Percentiles rank a stretch among this genome's conserved stretches.
Evolutionary conservation across 1,140 invertebrate species (phyloP).

Genomic region (Psilanteris sp.): DNA sequence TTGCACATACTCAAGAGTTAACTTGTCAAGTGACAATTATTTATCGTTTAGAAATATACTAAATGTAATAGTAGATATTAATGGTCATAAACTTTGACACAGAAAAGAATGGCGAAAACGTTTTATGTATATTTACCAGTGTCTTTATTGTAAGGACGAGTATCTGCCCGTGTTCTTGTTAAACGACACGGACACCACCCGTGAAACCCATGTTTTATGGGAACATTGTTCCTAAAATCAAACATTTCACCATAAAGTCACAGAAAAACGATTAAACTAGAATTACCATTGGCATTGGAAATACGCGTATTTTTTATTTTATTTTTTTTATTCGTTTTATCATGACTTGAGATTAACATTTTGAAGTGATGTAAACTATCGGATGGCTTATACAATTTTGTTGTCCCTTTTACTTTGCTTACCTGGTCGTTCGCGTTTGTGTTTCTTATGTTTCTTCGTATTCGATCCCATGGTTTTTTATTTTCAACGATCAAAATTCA

Average conservation of each 20-base stretch:
- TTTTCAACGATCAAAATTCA: constrained; percentile 41
- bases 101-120: constrained; percentile 24
- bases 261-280: constrained; percentile 2
- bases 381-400: constrained; percentile 25
- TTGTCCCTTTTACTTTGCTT: constrained; percentile 61
- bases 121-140: constrained; percentile 57
- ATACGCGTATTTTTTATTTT: constrained; percentile 1
- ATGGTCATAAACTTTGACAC: constrained; percentile 7
- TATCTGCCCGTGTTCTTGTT: constrained; percentile 55
- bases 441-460: constrained; percentile 87
- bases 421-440: constrained; percentile 86
- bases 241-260: constrained; percentile 39
- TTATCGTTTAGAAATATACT: neutral
- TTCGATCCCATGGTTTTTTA: constrained; percentile 76
- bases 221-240: constrained; percentile 49
- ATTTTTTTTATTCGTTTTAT: constrained; percentile 1
- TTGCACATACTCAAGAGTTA: constrained; percentile 9
- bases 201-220: constrained; percentile 55
- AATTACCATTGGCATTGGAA: constrained; percentile 13
- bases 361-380: constrained; percentile 16
- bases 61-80: neutral
- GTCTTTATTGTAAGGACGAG: constrained; percentile 56
- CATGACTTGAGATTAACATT: constrained; percentile 7
- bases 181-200: constrained; percentile 53
- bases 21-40: constrained; percentile 1